Evolutionary conservation across 2,113 vertebrate species (phyloP).

Genomic region (Labeo catla): DNA sequence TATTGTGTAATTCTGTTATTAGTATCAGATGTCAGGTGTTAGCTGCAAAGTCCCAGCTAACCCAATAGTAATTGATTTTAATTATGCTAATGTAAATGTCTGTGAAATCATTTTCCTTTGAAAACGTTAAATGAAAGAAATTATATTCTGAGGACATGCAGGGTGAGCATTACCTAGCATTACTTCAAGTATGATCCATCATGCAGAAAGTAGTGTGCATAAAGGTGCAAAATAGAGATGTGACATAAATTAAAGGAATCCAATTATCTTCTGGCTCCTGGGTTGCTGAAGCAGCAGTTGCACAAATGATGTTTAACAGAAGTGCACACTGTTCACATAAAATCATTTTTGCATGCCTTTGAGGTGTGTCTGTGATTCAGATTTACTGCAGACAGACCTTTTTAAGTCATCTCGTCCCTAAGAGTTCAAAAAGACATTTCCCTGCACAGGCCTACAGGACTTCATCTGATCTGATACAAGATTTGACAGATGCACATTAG

Average conservation of each 20-base stretch:
- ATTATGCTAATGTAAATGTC: slow-evolving; percentile 71
- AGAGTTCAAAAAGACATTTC: background rate
- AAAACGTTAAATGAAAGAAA: slow-evolving; percentile 61
- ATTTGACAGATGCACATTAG: background rate
- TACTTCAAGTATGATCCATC: slow-evolving; percentile 26
- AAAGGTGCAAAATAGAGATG: slow-evolving; percentile 9
- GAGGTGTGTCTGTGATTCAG: background rate
- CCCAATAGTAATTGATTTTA: slow-evolving; percentile 76
- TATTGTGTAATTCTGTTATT: slow-evolving; percentile 35
- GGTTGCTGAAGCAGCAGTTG: slow-evolving; percentile 19
- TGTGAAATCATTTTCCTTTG: slow-evolving; percentile 63
- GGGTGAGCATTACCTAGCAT: slow-evolving; percentile 35
- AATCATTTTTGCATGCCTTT: background rate
- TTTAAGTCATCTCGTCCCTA: background rate
- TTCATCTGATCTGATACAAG: background rate
- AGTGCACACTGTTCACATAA: slow-evolving; percentile 11
- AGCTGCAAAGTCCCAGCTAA: slow-evolving; percentile 50
- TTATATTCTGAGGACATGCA: slow-evolving; percentile 63
- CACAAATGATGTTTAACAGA: slow-evolving; percentile 13
- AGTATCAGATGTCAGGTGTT: slow-evolving; percentile 37
- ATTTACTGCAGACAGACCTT: background rate
- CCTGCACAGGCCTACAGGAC: background rate
- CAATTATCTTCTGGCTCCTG: slow-evolving; percentile 23
- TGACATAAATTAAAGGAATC: slow-evolving; percentile 23
- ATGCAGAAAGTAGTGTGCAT: slow-evolving; percentile 20